phyloP scores from a whole-genome alignment of 1,140 invertebrate species.

The Ganaspis sp. region DNA sequence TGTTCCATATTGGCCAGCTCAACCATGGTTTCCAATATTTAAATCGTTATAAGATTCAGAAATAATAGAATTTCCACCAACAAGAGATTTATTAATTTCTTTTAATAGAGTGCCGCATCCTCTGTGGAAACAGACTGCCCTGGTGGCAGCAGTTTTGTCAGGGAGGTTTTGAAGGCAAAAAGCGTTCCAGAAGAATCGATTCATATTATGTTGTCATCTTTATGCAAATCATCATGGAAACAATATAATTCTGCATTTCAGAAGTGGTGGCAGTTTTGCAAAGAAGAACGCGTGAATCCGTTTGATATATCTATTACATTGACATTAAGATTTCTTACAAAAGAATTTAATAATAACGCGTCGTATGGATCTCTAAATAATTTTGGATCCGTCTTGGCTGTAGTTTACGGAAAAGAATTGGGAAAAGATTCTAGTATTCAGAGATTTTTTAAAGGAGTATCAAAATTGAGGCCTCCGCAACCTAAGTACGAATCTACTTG shows the following conservation, averaged over 20 bases:
- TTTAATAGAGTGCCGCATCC: constrained; percentile 22
- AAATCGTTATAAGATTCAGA: neutral
- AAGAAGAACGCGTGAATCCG: too few relatives aligned
- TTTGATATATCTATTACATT: too few relatives aligned
- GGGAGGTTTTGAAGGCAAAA: neutral
- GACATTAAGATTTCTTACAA: too few relatives aligned
- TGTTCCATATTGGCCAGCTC: constrained; percentile 33
- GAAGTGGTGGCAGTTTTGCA: constrained; percentile 34
- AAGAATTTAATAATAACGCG: too few relatives aligned
- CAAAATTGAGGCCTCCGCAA: too few relatives aligned
- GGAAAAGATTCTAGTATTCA: too few relatives aligned
- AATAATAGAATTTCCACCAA: neutral
- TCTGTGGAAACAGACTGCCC: constrained; percentile 34
- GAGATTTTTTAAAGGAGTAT: too few relatives aligned
- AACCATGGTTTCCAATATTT: constrained; percentile 36
- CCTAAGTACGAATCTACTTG: too few relatives aligned
- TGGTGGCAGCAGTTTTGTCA: constrained; percentile 40
- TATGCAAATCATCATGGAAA: constrained; percentile 27
- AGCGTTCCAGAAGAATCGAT: neutral
- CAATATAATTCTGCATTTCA: constrained; percentile 26
- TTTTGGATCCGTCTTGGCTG: too few relatives aligned
- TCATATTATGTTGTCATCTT: constrained; percentile 32
- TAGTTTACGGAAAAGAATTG: too few relatives aligned
- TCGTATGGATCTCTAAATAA: too few relatives aligned
- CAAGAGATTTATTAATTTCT: constrained; percentile 20